A percentile compares a stretch with the other conserved stretches of the same genome.
Evolutionary conservation across 2,113 vertebrate genomes (phyloP).

Genomic region (Vireo altiloquus): DNA sequence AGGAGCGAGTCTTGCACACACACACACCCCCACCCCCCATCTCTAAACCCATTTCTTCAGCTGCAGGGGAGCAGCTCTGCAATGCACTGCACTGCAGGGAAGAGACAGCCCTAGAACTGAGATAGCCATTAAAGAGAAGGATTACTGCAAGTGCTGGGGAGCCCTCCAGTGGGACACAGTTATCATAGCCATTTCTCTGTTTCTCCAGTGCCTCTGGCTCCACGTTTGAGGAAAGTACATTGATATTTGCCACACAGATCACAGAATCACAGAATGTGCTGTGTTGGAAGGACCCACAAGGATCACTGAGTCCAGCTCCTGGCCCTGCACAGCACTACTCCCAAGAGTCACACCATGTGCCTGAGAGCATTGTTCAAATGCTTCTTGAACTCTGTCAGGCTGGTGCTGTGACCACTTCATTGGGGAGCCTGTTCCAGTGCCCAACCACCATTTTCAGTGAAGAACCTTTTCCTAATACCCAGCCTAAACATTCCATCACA

Average conservation of each 20-base stretch:
- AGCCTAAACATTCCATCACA: background rate
- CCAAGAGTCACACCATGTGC: background rate
- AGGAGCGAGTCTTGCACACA: background rate
- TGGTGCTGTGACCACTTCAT: background rate
- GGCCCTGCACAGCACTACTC: too few relatives aligned
- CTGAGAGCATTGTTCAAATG: background rate
- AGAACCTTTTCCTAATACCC: background rate
- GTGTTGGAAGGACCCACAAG: background rate
- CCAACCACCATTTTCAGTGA: accelerated
- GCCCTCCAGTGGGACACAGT: slow-evolving; percentile 50
- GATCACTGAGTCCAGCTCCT: background rate
- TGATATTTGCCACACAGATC: background rate
- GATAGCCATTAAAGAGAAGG: background rate
- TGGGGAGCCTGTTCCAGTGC: background rate
- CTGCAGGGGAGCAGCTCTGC: background rate
- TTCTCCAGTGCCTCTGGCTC: background rate
- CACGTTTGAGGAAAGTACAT: accelerated
- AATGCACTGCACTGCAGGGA: background rate
- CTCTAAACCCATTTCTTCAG: background rate
- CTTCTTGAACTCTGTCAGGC: background rate
- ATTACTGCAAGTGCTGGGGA: slow-evolving; percentile 14
- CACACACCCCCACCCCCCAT: background rate
- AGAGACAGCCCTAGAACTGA: background rate
- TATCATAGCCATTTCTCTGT: background rate
- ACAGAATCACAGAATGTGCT: background rate